Conservation (phyloP, 2,113 vertebrate genomes). For the Paracanthobrama guichenoti region DNA sequence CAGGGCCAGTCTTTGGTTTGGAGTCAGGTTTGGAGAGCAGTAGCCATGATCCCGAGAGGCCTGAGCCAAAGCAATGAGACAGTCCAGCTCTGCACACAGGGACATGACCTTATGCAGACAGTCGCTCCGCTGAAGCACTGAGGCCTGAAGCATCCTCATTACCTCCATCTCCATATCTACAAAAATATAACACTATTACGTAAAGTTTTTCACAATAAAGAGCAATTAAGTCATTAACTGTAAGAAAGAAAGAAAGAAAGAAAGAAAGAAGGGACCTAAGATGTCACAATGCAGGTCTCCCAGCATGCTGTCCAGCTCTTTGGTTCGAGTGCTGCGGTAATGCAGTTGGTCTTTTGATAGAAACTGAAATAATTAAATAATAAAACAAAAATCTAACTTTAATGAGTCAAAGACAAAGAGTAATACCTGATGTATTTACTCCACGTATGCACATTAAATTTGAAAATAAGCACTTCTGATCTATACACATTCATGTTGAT, state of each 20-base stretch:
- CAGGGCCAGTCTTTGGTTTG: constrained; percentile 68
- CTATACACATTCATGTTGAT: neutral
- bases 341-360: constrained; percentile 90
- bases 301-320: constrained; percentile 86
- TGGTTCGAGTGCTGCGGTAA: constrained; percentile 89
- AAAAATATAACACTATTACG: neutral
- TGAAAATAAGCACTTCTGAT: neutral
- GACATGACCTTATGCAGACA: constrained; percentile 84
- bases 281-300: constrained; percentile 94
- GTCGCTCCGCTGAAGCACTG: constrained; percentile 81
- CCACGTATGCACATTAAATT: neutral
- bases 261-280: constrained; percentile 69
- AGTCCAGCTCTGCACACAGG: constrained; percentile 88
- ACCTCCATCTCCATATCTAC: constrained; percentile 89
- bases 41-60: constrained; percentile 90
- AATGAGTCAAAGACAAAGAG: neutral
- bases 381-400: constrained; percentile 20
- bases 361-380: constrained; percentile 75
- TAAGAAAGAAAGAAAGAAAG: neutral
- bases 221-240: neutral
- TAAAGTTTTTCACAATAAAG: neutral
- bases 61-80: constrained; percentile 86
- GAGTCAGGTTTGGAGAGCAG: constrained; percentile 76
- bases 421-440: neutral
- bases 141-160: constrained; percentile 88